Base-by-base conservation (phyloP, 2,797 vertebrate species). In the Enteromius paludinosus region DNA sequence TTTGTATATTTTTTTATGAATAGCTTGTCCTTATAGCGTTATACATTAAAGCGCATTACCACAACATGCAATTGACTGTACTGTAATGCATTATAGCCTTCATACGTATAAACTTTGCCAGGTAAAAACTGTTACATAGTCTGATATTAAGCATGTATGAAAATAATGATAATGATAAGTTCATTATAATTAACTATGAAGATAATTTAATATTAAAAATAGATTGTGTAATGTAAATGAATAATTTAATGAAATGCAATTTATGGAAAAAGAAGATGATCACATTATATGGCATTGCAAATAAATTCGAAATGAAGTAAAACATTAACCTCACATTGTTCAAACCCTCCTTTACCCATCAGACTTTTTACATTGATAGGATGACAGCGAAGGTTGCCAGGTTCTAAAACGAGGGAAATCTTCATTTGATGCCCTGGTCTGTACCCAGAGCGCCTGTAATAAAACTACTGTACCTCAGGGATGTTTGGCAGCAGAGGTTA, bases 321-420 rank as follows among this genome's bases (percentile, higher is more conserved):
- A 38, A 15, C 28, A 33, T 3, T 68, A 52, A 23, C 47, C 12
- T 35, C 47, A 52, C 77, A 82, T 82, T 87, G 77, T 82, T 87
- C 83, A 52, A 43, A 64, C 14, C 62, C 41, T 49, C 8, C 7
- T 28, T 47, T 62, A 47, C 68, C 38, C 5, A 47, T 71, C 25
- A 87, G 90, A 88, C 86, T 90, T 87, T 90, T 85, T 10, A 89
- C 82, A 90, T 91, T 93, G 93, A 92, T 89, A 91, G 91, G 90
- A 89, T 93, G 91, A 92, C 91, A 92, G 90, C 86, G 85, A 81
- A 72, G n/a, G 54, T 15, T 64, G 49, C 10, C 43, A 66, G 25
- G 28, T 45, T 45, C 20, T 38, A 20, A 20, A 80, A 76, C 69
- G 30, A 25, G 35, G 28, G 73, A 59, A 71, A 83, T 78, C 41